Percentiles rank a stretch among this genome's conserved stretches.
Conservation (phyloP, 2,797 vertebrate species). For the Prunella strophiata region DNA sequence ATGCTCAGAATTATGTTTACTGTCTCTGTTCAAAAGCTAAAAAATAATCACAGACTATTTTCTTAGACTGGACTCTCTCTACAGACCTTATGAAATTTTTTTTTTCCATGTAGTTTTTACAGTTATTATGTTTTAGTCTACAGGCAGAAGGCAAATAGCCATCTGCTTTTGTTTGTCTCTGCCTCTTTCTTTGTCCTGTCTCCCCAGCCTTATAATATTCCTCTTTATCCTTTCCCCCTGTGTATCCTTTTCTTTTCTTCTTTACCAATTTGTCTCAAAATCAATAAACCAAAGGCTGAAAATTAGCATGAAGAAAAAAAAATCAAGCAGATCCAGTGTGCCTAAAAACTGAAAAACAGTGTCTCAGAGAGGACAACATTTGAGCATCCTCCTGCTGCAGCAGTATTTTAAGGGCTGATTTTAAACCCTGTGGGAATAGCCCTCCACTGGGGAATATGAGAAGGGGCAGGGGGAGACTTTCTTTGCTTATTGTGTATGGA, state of each 20-base stretch:
- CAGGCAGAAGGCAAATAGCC: neutral
- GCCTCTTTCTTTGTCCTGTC: neutral
- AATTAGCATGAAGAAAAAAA: neutral
- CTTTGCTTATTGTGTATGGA: neutral
- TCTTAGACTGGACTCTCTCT: neutral
- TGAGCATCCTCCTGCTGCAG: neutral
- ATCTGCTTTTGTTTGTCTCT: neutral
- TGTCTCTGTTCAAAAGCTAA: neutral
- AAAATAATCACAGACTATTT: neutral
- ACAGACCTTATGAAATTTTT: neutral
- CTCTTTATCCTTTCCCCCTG: neutral
- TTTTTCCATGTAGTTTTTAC: neutral
- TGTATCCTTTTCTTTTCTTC: neutral
- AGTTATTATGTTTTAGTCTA: neutral
- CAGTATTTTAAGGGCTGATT: neutral
- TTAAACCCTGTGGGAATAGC: neutral
- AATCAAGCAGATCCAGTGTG: neutral
- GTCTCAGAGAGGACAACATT: neutral
- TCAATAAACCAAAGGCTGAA: neutral
- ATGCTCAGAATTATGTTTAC: neutral
- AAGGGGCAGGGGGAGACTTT: neutral
- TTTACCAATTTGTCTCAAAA: neutral
- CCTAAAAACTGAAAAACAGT: neutral
- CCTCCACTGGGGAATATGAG: rapidly evolving
- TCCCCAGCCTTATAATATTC: neutral